Percentiles rank a stretch among this genome's conserved stretches.
These are phyloP conservation scores for Halichondria panicea DNA, from an alignment of 37 sponge, comb jelly and placozoan genomes.

Conservation along the genomic window DNA sequence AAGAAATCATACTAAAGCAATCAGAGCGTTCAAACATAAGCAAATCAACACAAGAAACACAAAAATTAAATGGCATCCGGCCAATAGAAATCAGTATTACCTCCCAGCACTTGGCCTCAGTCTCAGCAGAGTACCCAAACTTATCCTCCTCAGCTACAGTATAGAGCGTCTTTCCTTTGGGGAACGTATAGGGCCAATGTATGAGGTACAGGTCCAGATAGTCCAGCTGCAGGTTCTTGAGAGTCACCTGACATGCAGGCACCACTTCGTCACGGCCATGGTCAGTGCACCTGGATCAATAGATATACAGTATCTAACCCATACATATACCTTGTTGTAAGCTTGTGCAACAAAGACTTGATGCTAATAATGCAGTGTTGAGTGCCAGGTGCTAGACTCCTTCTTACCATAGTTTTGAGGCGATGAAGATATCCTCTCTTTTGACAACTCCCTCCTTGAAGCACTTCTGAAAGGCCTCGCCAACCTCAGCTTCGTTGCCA, in stretches of 20 bases:
- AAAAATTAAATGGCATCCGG: too few relatives aligned
- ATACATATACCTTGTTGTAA: background rate
- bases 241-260: constrained; percentile 42
- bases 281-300: constrained; percentile 38
- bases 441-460: constrained; percentile 75
- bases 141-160: constrained; percentile 27
- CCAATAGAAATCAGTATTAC: too few relatives aligned
- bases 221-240: constrained; percentile 81
- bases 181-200: constrained; percentile 44
- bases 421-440: constrained; percentile 78
- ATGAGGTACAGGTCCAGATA: constrained; percentile 87
- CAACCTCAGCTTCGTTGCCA: constrained; percentile 78
- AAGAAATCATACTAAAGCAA: too few relatives aligned
- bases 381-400: background rate
- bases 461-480: constrained; percentile 67
- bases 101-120: constrained; percentile 39
- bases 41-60: too few relatives aligned
- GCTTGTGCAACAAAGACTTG: background rate
- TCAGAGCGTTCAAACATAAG: too few relatives aligned
- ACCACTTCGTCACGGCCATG: constrained; percentile 43
- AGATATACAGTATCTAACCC: background rate
- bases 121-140: constrained; percentile 39
- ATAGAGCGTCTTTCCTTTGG: constrained; percentile 11
- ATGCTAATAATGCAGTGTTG: background rate
- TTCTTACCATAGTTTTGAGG: constrained; percentile 76